These are phyloP conservation scores for Hypotaenidia okinawae DNA, from an alignment of 2,797 vertebrate genomes.

Conservation along the genomic window DNA sequence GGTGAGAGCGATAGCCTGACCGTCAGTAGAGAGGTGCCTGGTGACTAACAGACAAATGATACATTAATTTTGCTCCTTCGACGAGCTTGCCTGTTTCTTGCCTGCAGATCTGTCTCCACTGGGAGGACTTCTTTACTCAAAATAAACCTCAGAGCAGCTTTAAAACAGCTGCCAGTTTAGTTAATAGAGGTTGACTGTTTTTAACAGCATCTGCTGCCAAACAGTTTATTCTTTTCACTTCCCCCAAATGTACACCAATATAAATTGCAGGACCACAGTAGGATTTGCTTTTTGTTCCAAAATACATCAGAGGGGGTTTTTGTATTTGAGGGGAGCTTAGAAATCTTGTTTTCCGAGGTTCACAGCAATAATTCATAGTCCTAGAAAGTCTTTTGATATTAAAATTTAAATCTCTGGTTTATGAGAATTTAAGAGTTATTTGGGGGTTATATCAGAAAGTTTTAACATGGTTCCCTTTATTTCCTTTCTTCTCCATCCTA, in stretches of 20 bases:
- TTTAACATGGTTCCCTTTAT: not conserved
- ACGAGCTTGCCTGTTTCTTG: not conserved
- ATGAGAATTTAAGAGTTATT: slow-evolving; percentile 8
- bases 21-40: too few relatives aligned
- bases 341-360: not conserved
- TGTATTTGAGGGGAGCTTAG: not conserved
- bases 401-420: slow-evolving; percentile 36
- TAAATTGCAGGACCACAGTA: not conserved
- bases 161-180: not conserved
- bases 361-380: not conserved
- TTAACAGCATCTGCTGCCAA: not conserved
- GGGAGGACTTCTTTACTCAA: not conserved
- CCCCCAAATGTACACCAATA: not conserved
- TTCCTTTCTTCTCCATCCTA: not conserved
- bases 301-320: not conserved
- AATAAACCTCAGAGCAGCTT: not conserved
- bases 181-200: not conserved
- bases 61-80: not conserved
- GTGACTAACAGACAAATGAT: fast-evolving
- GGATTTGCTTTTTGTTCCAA: not conserved
- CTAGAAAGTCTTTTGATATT: not conserved
- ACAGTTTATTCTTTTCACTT: not conserved
- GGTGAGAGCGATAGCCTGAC: not conserved
- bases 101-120: not conserved
- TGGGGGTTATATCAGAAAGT: not conserved